These are phyloP conservation scores for Ursus arctos DNA, from an alignment of 2,113 vertebrate species.

Conservation along the genomic window DNA sequence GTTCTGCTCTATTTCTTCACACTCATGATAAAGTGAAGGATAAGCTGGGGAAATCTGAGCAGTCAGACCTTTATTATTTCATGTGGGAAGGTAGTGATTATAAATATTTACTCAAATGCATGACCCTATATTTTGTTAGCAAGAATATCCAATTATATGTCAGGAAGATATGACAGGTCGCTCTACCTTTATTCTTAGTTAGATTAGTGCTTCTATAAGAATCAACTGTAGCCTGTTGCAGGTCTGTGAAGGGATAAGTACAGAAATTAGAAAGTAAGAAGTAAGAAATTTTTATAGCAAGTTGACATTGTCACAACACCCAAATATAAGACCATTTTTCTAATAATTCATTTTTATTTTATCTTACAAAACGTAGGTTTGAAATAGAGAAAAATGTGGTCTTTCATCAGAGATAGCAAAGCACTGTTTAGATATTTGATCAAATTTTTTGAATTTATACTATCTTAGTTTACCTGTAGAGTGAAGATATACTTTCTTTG, in stretches of 20 bases:
- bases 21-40: neutral
- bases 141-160: neutral
- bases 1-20: neutral
- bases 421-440: neutral
- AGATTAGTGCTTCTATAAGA: neutral
- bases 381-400: slow-evolving; percentile 46
- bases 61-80: slow-evolving; percentile 37
- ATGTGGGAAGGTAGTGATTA: neutral
- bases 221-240: neutral
- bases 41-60: neutral
- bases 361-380: slow-evolving; percentile 10
- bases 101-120: neutral
- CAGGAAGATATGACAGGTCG: neutral
- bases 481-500: slow-evolving; percentile 21
- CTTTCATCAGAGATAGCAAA: slow-evolving; percentile 21
- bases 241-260: neutral
- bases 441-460: neutral
- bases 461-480: slow-evolving; percentile 28
- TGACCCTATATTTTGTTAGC: slow-evolving; percentile 25
- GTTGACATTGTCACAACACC: neutral
- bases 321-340: slow-evolving; percentile 27
- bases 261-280: slow-evolving; percentile 41
- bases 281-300: neutral
- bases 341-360: slow-evolving; percentile 49
- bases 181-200: neutral